Evolutionary conservation across 2,888 invertebrate genomes (phyloP).

Genomic region (Rotaria macrura): DNA sequence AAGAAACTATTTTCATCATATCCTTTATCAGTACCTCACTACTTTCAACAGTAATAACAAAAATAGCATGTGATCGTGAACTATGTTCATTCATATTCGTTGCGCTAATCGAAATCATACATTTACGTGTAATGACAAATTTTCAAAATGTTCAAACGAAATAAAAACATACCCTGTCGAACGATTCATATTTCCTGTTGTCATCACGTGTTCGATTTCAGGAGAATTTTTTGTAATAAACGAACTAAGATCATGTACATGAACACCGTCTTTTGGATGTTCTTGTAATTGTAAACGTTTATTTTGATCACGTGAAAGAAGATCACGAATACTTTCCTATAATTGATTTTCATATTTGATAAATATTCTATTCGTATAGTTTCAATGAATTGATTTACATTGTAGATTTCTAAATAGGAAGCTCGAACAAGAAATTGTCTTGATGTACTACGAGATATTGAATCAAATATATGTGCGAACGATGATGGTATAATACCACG

Average conservation of each 20-base stretch:
- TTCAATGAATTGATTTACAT: conserved; percentile 45
- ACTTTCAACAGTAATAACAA: conserved; percentile 93
- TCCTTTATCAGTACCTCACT: conserved; percentile 55
- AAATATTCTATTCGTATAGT: too few relatives aligned
- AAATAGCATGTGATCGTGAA: conserved; percentile 91
- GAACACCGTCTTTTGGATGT: conserved; percentile 59
- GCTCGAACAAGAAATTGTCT: conserved; percentile 60
- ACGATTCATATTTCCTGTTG: conserved; percentile 63
- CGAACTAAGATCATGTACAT: conserved; percentile 58
- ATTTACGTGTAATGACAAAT: background rate
- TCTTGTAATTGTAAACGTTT: conserved; percentile 60
- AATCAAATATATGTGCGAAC: conserved; percentile 52
- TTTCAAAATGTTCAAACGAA: too few relatives aligned
- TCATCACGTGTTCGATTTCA: conserved; percentile 67
- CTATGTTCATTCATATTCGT: conserved; percentile 96
- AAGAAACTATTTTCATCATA: background rate
- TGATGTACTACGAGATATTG: conserved; percentile 62
- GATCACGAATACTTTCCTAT: conserved; percentile 63
- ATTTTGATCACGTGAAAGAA: conserved; percentile 58
- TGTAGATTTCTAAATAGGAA: conserved; percentile 72
- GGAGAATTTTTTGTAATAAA: conserved; percentile 67
- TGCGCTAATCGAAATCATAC: conserved; percentile 58
- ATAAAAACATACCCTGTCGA: background rate
- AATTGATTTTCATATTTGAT: background rate
- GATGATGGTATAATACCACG: conserved; percentile 59